Base-by-base conservation (phyloP, 2,888 invertebrate genomes). In the Dryadula phaetusa region DNA sequence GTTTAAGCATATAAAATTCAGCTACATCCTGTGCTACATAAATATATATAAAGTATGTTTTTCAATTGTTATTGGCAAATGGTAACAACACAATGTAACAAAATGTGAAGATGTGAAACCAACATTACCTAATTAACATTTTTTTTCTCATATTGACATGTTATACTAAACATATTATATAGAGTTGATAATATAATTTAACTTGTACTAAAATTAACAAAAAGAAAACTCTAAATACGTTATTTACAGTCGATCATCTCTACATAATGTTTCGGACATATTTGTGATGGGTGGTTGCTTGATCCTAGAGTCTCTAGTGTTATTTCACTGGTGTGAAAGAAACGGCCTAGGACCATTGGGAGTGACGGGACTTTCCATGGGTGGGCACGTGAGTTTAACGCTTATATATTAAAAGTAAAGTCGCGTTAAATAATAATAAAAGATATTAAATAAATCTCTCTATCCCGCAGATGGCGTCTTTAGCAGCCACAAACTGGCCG, bases 251-350 rank as follows among this genome's bases (percentile, higher is more conserved):
- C 96, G 98, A 40, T 99, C 99, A 1, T 96, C 97, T 78, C 94
- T 99, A 61, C 97, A 97, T 83, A 97, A 99, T 91, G 99, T 99
- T 3, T 97, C 98, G 20, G 99, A 99, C 86, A 96, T 99, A 82
- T 99, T 99, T 93, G 97, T 99, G 74, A 99, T 99, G 99, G 99
- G 99, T 66, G 99, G 98, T 49, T 98, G 99, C 81, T 93, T 99
- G 68, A 97, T 99, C 72, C 94, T 99, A 77, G 99, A 99, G 92
- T 96, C 97, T 46, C 91, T 98, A 76, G 98, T 97, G 58, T 92
- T 99, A 74, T 94, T 99, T 74, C 96, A 98, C 87, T 99, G 99
- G 99, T 98, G 98, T 84, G 97, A 98, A 88, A 93, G 95, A 64
- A 95, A 97, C 82, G 99, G 98, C 14, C 96, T 96, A 76, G 98